These are phyloP conservation scores for Dufourea novaeangliae DNA, from an alignment of 1,140 invertebrate species.

Conservation along the genomic window DNA sequence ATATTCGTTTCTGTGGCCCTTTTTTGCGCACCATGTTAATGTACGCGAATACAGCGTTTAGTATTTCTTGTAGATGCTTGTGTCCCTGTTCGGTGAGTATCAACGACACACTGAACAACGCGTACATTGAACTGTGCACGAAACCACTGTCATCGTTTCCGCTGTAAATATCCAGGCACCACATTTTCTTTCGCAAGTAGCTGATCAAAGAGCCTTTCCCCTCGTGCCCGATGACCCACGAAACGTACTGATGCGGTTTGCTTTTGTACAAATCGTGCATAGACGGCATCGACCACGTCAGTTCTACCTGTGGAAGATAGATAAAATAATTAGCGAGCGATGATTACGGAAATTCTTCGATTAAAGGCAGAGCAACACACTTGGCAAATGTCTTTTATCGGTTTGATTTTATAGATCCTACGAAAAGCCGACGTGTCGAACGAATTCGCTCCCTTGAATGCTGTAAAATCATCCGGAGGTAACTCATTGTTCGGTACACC, in stretches of 20 bases:
- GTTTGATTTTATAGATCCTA: slow-evolving; percentile 90
- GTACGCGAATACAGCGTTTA: slow-evolving; percentile 88
- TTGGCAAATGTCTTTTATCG: slow-evolving; percentile 88
- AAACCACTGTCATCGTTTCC: slow-evolving; percentile 90
- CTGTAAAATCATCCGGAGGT: slow-evolving; percentile 83
- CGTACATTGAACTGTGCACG: slow-evolving; percentile 87
- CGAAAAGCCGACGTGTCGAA: slow-evolving; percentile 86
- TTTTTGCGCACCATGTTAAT: slow-evolving; percentile 86
- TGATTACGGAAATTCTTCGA: too few relatives aligned
- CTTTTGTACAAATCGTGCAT: slow-evolving; percentile 87
- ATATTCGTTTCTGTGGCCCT: slow-evolving; percentile 87
- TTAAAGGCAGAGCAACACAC: slow-evolving; percentile 70
- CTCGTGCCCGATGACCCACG: slow-evolving; percentile 93
- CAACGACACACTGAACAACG: slow-evolving; percentile 88
- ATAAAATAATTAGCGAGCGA: neutral
- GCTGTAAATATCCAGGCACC: slow-evolving; percentile 90
- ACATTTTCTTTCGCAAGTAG: slow-evolving; percentile 91
- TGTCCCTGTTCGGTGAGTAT: slow-evolving; percentile 91
- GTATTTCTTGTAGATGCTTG: slow-evolving; percentile 86
- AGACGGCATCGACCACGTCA: slow-evolving; percentile 92
- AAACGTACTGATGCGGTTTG: slow-evolving; percentile 91
- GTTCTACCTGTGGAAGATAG: slow-evolving; percentile 82
- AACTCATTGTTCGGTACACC: slow-evolving; percentile 85
- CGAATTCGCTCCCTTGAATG: slow-evolving; percentile 78
- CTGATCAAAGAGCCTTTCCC: slow-evolving; percentile 93